phyloP scores from a whole-genome alignment of 2,888 invertebrate genomes.

The Chrysolina americana region DNA sequence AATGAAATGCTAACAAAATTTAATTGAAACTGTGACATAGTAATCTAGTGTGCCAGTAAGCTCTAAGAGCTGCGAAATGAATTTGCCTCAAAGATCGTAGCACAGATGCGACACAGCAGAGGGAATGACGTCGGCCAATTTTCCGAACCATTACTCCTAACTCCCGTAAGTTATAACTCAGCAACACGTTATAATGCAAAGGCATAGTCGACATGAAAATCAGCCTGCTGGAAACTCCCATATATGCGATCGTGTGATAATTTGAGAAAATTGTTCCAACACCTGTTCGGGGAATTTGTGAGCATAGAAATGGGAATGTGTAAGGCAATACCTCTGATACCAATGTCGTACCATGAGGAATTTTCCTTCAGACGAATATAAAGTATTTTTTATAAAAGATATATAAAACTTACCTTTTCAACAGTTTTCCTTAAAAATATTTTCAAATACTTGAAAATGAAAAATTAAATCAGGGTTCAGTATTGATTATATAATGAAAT shows the following conservation, averaged over 20 bases:
- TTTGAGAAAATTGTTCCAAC: neutral
- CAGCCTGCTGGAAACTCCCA: constrained; percentile 21
- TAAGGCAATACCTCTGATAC: too few relatives aligned
- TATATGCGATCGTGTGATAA: neutral
- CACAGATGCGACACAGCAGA: neutral
- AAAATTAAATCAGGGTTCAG: too few relatives aligned
- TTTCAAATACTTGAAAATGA: too few relatives aligned
- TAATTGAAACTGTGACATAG: neutral
- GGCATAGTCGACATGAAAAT: constrained; percentile 30
- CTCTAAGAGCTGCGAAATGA: constrained; percentile 2
- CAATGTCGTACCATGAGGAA: too few relatives aligned
- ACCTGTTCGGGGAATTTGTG: neutral
- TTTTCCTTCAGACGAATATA: too few relatives aligned
- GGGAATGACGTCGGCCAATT: constrained; percentile 31
- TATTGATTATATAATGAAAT: too few relatives aligned
- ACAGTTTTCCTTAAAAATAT: too few relatives aligned
- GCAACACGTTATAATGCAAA: constrained; percentile 28
- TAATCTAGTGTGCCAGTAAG: neutral
- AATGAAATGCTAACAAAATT: neutral
- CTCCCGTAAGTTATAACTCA: constrained; percentile 31
- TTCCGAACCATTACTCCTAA: constrained; percentile 28
- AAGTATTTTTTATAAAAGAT: too few relatives aligned
- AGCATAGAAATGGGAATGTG: too few relatives aligned
- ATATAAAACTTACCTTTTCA: too few relatives aligned
- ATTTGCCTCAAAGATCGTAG: neutral